phyloP scores from a whole-genome alignment of 2,888 invertebrate species.

The Ferrisia virgata region DNA sequence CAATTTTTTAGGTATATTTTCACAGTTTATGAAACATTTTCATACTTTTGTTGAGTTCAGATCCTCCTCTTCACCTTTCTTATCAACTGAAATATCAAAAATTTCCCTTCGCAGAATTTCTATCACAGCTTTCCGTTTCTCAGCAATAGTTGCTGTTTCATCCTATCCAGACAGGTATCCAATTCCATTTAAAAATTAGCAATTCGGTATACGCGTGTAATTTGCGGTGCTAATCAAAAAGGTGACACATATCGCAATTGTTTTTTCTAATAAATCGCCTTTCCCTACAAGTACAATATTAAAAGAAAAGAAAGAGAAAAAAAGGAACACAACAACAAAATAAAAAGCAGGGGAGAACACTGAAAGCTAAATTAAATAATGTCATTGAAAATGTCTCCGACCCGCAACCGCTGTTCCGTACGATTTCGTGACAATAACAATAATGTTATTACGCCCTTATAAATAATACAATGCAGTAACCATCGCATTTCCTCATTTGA shows the following conservation, averaged over 20 bases:
- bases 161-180: too few relatives aligned
- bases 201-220: too few relatives aligned
- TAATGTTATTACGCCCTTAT: conserved; percentile 42
- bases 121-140: too few relatives aligned
- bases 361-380: conserved; percentile 31
- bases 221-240: too few relatives aligned
- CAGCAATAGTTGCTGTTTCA: too few relatives aligned
- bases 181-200: too few relatives aligned
- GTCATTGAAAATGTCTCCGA: conserved; percentile 19
- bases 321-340: neutral
- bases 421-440: conserved; percentile 37
- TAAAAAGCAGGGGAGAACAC: neutral
- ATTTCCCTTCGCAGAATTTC: too few relatives aligned
- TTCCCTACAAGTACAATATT: neutral
- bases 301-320: neutral
- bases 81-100: too few relatives aligned
- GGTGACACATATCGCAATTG: neutral
- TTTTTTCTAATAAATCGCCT: neutral
- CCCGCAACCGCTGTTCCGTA: conserved; percentile 11
- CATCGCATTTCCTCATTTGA: conserved; percentile 43
- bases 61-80: too few relatives aligned
- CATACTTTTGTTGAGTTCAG: too few relatives aligned
- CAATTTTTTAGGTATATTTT: too few relatives aligned
- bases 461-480: conserved; percentile 29
- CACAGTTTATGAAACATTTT: too few relatives aligned